Base-by-base conservation (phyloP, 2,113 vertebrate genomes). In the Tretioscincus oriximinensis region DNA sequence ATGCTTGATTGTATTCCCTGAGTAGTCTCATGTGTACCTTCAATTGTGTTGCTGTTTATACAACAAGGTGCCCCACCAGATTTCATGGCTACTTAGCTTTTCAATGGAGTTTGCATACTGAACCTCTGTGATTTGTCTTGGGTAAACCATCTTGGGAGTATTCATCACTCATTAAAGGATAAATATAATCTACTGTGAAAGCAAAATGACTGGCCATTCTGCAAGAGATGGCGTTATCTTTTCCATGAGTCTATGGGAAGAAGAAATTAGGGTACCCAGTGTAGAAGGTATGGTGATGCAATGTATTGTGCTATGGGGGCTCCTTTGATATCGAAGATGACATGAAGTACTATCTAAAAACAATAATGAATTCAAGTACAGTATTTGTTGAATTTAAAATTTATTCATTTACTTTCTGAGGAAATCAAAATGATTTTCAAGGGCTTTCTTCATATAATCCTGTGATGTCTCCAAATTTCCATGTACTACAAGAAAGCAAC, bases 81-180 rank as follows among this genome's bases (percentile, higher is more conserved):
- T 90, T 91, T 92, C 91, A 79, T 28, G 54, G 71, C 86, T 85
- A 83, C 86, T 90, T 64, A 81, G 81, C 69, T 81, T 71, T 77
- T 77, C 73, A 6, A 22, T 82, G 82, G 84, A 90, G 90, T 90
- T 91, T 82, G 84, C 87, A 26, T 54, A 72, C 88, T 87, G 76
- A 21, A 86, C 90, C 82, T 90, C 74, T 67, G 86, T 87, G 86
- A 76, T 69, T 79, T 51, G 28, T 73, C 78, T 82, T 75, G 29
- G 1, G 26, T 58, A 58, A 54, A 80, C 85, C 71, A 31, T 85
- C 81, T 88, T 86, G 69, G 0, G 0, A 72, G 81, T 78, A 90
- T 91, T 91, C 90, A 89, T 90, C 91, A 90, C 84, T 91, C 88
- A 84, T 24, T 89, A 84, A 84, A n/a, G 64, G 82, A 86, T 90